Base-by-base conservation (phyloP, 92 coral and sea anemone genomes). In the Pocillopora meandrina region DNA sequence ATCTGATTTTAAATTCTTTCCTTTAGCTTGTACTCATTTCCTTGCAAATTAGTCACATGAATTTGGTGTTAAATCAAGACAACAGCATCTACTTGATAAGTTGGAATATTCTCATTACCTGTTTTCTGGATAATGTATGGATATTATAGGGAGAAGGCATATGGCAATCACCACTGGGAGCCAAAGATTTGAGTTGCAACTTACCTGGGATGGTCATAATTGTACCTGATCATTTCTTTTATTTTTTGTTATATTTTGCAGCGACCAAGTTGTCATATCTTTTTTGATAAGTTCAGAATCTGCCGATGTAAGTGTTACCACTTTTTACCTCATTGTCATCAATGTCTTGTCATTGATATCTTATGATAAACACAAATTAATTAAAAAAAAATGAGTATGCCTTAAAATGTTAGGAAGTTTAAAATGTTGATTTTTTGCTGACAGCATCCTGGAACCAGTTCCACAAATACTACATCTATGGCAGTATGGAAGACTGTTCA, bases 391-490 rank as follows among this genome's bases (percentile, higher is more conserved):
- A 42, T 42, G 4, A 42, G 52, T 42, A 42, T 1, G 8, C 52
- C 52, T 42, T 42, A 42, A 42, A 3, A 42, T 42, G 52, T 3
- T 3, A 42, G 52, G 5, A 42, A 36, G 23, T 35, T 35, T 70
- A 3, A 70, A 34, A 49, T 70, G 20, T 70, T 36, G 74, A 15
- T 33, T 31, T 68, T 8, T 12, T 56, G 69, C 1, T 68, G 80
- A 19, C 81, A 95, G 98, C 98, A 9, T 92, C 98, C 58, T 79
- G 91, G 26, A 95, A 94, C 87, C 98, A 95, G 83, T 95, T 95
- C 76, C 98, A 94, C 77, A 93, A 90, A 33, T 95, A 95, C 79
- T 95, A 95, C 81, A 95, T 94, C 33, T 83, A 93, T 90, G 98
- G 98, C 5, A 90, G 75, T 80, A 90, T 92, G 86, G 87, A 95